Evolutionary conservation across 2,888 invertebrate genomes (phyloP), one percentile per base, ranked within the genome.

Genomic region (Heliconius hortense): DNA sequence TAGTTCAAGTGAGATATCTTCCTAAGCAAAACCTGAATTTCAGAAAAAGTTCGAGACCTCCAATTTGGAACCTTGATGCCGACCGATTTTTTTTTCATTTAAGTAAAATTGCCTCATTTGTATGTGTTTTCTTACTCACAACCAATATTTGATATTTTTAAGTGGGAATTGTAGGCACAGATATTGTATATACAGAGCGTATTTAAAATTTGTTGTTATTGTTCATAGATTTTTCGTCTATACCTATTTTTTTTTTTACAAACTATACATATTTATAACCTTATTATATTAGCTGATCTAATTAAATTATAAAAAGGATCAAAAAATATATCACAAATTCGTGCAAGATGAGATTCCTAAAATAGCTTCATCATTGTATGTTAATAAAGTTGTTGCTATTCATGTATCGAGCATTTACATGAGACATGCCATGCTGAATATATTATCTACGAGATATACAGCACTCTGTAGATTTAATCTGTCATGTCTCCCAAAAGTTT

Each of bases 341-440:
- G 39, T 15, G 26, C 21, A 11, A 60, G 28, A 60, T 70, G 35
- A 26, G 35, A 70, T 64, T 64, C 31, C 63, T 56, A 18, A 28
- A 69, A 74, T 64, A 70, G 56, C 53, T 74, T 26, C 10, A 70
- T 74, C 56, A 74, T 74, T 53, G 56, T 74, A 74, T 70, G 74
- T 69, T 70, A 69, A 70, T 70, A 62, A 60, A 63, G 18, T 31
- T 70, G 63, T 70, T 39, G 62, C 53, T 69, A 74, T 64, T 64
- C 74, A 71, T 62, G 71, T 62, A 71, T 11, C 59, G 56, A 69
- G 56, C 35, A 71, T 71, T 71, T 71, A 43, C 62, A 71, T 71
- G 39, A 59, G 60, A 43, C 43, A 43, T 60, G 62, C 71, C 11
- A 71, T 39, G 71, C 60, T 21, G 71, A 43, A 71, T 71, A 62